Evolutionary conservation across 2,797 vertebrate species (phyloP).

Genomic region (Ctenosaura bakeri): DNA sequence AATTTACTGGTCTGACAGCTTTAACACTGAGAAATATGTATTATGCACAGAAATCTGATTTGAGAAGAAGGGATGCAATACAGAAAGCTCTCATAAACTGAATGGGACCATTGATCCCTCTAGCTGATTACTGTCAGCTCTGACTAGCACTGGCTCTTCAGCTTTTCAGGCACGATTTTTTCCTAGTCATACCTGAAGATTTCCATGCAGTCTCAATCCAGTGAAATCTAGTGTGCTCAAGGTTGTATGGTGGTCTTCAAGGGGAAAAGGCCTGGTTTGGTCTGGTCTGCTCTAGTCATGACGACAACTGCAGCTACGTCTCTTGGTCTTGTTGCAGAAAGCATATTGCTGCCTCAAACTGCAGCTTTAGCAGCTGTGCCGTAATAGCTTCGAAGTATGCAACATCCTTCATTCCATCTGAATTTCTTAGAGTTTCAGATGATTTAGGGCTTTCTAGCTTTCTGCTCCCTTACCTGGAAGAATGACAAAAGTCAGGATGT

Average conservation of each 20-base stretch:
- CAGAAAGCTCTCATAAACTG: too few relatives aligned
- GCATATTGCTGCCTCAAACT: neutral
- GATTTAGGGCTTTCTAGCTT: neutral
- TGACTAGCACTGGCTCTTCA: too few relatives aligned
- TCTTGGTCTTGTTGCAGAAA: neutral
- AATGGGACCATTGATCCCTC: too few relatives aligned
- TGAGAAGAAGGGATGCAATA: too few relatives aligned
- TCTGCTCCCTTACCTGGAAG: neutral
- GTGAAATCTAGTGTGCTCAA: too few relatives aligned
- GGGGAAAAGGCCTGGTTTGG: neutral
- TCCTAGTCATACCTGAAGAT: too few relatives aligned
- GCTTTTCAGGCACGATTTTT: too few relatives aligned
- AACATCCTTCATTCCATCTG: neutral
- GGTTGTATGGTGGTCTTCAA: too few relatives aligned
- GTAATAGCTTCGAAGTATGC: neutral
- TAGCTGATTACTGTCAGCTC: too few relatives aligned
- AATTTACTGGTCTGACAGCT: neutral
- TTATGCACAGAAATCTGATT: neutral
- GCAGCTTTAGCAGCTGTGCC: neutral
- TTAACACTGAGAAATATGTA: neutral
- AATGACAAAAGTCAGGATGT: neutral
- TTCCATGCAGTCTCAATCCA: too few relatives aligned
- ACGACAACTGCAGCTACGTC: neutral
- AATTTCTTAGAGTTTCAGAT: neutral
- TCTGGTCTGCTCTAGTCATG: neutral